A percentile compares a stretch with the other conserved stretches of the same genome.
Evolutionary conservation across 2,113 vertebrate species (phyloP).

Genomic region (Callithrix jacchus): DNA sequence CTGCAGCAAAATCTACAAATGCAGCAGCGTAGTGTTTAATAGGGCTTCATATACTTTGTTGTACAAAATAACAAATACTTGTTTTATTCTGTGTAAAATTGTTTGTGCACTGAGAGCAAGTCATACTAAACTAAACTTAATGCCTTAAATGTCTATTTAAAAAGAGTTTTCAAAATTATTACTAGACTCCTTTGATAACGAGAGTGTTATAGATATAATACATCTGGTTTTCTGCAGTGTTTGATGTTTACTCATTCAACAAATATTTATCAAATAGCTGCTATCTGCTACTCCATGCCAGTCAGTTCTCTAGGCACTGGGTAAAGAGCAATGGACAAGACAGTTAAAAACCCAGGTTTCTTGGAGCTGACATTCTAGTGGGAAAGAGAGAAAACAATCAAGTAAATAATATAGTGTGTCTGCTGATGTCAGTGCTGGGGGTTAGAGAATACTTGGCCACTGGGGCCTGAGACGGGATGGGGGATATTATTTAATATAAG

Average conservation of each 20-base stretch:
- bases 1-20: slow-evolving; percentile 25
- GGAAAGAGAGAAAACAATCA: not conserved
- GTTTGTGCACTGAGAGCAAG: not conserved
- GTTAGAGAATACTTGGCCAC: not conserved
- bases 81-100: slow-evolving; percentile 55
- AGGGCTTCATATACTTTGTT: slow-evolving; percentile 1
- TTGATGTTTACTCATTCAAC: slow-evolving; percentile 3
- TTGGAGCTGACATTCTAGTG: slow-evolving; percentile 35
- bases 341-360: not conserved
- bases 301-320: not conserved
- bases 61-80: not conserved
- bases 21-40: not conserved
- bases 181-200: not conserved
- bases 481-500: not conserved
- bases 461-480: not conserved
- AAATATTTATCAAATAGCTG: not conserved
- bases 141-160: slow-evolving; percentile 26
- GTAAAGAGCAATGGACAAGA: not conserved
- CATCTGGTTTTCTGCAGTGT: not conserved
- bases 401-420: not conserved
- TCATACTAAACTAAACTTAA: slow-evolving; percentile 53
- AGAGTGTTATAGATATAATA: not conserved
- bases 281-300: not conserved
- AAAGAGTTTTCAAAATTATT: slow-evolving; percentile 22
- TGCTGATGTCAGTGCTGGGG: not conserved